These are phyloP conservation scores for Lysandra bellargus DNA, from an alignment of 2,888 invertebrate genomes.

Conservation along the genomic window DNA sequence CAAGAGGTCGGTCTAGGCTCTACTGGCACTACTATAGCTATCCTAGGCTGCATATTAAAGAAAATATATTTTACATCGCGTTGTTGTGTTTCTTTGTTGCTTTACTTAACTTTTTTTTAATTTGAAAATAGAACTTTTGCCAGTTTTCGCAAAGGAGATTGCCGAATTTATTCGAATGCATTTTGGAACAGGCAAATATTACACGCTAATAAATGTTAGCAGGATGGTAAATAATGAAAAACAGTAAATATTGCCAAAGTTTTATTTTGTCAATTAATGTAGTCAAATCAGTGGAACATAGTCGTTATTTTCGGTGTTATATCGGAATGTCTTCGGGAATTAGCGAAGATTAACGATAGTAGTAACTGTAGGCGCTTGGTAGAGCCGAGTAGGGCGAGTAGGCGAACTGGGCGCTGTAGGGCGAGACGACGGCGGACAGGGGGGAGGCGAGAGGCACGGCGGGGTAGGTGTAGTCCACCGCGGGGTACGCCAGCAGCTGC, in stretches of 20 bases:
- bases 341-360: slow-evolving; percentile 45
- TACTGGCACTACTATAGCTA: too few species aligned
- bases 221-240: background rate
- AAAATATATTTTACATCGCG: too few species aligned
- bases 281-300: background rate
- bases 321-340: background rate
- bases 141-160: too few species aligned
- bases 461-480: slow-evolving; percentile 60
- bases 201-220: background rate
- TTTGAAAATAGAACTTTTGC: too few species aligned
- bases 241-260: background rate
- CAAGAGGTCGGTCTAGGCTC: too few species aligned
- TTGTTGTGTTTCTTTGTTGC: too few species aligned
- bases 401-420: slow-evolving; percentile 54
- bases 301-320: background rate
- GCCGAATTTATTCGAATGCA: too few species aligned
- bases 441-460: slow-evolving; percentile 45
- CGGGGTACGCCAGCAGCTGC: slow-evolving; percentile 54
- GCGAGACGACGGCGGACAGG: slow-evolving; percentile 49
- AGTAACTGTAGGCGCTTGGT: slow-evolving; percentile 42
- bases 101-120: too few species aligned
- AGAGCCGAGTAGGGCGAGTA: slow-evolving; percentile 52
- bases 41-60: too few species aligned
- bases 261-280: slow-evolving; percentile 1
- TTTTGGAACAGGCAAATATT: too few species aligned